phyloP scores from a whole-genome alignment of 1,140 invertebrate genomes.

The Drosophila bipectinata region DNA sequence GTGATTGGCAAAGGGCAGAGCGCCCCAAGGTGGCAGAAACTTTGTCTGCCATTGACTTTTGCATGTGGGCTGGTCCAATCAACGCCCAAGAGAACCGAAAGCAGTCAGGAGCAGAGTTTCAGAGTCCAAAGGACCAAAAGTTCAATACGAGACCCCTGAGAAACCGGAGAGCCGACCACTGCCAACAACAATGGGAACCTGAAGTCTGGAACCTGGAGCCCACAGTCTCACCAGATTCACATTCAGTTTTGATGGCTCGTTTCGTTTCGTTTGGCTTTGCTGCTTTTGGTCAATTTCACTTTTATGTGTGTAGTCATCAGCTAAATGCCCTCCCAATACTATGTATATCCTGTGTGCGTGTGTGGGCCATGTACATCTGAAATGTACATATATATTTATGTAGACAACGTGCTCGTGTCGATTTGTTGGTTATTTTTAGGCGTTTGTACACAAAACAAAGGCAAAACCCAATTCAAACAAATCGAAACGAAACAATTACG shows the following conservation, averaged over 20 bases:
- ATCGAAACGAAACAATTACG: conserved; percentile 62
- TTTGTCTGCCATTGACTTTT: conserved; percentile 63
- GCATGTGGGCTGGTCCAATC: conserved; percentile 52
- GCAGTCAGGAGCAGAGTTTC: conserved; percentile 15
- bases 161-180: conserved; percentile 16
- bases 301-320: conserved; percentile 76
- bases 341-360: conserved; percentile 15
- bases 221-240: conserved; percentile 37
- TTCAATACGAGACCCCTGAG: conserved; percentile 36
- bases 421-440: conserved; percentile 66
- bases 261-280: conserved; percentile 48
- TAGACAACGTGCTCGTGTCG: conserved; percentile 67
- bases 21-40: conserved; percentile 42
- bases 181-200: conserved; percentile 21
- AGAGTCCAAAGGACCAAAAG: not conserved
- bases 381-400: conserved; percentile 34
- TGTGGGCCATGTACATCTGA: conserved; percentile 18
- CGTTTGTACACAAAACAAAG: conserved; percentile 45
- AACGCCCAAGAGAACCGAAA: conserved; percentile 36
- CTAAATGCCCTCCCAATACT: conserved; percentile 62
- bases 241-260: conserved; percentile 68
- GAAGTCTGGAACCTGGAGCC: conserved; percentile 3
- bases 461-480: conserved; percentile 23
- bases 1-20: conserved; percentile 58
- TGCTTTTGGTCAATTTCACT: conserved; percentile 76